A percentile compares a stretch with the other conserved stretches of the same genome.
Conservation (phyloP, 2,797 vertebrate genomes). For the Neoniphon sammara region DNA sequence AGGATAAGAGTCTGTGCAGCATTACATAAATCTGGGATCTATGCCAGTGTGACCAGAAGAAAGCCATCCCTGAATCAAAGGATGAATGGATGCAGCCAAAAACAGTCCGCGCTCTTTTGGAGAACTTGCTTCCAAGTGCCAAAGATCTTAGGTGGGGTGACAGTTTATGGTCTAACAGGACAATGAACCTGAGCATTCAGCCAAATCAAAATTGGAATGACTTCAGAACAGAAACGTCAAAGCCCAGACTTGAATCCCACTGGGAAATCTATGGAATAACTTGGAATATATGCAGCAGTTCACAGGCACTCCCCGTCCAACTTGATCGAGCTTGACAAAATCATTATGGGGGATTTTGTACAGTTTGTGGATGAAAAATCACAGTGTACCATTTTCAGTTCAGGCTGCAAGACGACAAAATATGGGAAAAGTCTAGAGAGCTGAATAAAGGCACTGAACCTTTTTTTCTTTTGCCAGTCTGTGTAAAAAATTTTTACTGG, state of each 20-base stretch:
- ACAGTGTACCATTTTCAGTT: slow-evolving; percentile 26
- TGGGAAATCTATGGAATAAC: slow-evolving; percentile 48
- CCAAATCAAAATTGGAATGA: slow-evolving; percentile 44
- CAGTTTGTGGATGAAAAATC: too few species aligned
- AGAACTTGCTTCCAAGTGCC: too few species aligned
- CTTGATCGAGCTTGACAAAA: slow-evolving; percentile 22
- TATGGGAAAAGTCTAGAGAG: slow-evolving; percentile 11
- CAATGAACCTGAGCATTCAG: background rate
- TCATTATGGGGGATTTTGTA: too few species aligned
- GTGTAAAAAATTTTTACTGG: slow-evolving; percentile 36
- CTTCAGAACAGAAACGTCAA: slow-evolving; percentile 52
- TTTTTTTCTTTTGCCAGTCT: slow-evolving; percentile 14
- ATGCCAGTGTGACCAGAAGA: slow-evolving; percentile 13
- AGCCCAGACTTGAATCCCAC: slow-evolving; percentile 46
- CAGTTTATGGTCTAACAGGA: background rate
- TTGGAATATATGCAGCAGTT: slow-evolving; percentile 25
- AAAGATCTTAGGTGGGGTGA: slow-evolving; percentile 3
- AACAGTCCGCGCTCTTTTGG: background rate
- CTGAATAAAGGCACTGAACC: slow-evolving; percentile 30
- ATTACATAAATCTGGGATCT: background rate
- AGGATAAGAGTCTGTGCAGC: slow-evolving; percentile 23
- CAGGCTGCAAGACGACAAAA: slow-evolving; percentile 20
- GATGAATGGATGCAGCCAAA: slow-evolving; percentile 13
- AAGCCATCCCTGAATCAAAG: slow-evolving; percentile 23
- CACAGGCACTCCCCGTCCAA: slow-evolving; percentile 29